phyloP scores from a whole-genome alignment of 2,113 vertebrate species.

The Corvus hawaiiensis region DNA sequence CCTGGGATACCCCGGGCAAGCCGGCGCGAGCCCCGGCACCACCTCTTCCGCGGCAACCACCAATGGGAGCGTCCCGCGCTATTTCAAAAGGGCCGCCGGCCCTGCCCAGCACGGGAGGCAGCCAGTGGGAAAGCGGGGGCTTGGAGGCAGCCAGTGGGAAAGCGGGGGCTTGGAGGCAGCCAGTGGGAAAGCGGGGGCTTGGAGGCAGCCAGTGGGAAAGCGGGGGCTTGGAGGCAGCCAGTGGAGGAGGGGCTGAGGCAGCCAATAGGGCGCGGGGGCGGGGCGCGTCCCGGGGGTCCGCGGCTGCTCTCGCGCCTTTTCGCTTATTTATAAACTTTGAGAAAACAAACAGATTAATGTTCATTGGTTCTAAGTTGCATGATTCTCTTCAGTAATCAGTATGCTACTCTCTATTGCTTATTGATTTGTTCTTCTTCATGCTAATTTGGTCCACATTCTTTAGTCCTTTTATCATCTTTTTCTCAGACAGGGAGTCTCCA shows the following conservation, averaged over 20 bases:
- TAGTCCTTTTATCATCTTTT: background rate
- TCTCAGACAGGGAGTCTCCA: background rate
- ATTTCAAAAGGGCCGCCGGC: background rate
- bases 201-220: background rate
- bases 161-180: background rate
- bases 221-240: fast-evolving
- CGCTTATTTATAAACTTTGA: fast-evolving
- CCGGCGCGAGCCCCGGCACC: fast-evolving
- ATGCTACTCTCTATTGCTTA: fast-evolving
- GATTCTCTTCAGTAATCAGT: background rate
- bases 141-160: background rate
- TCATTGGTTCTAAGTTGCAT: background rate
- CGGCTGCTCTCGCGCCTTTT: fast-evolving
- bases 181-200: background rate
- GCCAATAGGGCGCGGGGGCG: fast-evolving
- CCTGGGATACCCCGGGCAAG: background rate
- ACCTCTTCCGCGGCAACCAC: background rate
- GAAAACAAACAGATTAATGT: background rate
- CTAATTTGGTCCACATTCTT: background rate
- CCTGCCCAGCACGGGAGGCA: fast-evolving
- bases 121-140: background rate
- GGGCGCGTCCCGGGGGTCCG: fast-evolving
- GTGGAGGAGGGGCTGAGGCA: background rate
- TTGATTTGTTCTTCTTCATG: background rate
- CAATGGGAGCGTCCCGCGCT: background rate